Evolutionary conservation across 2,797 vertebrate genomes (phyloP).

Genomic region (Melanitta fusca): DNA sequence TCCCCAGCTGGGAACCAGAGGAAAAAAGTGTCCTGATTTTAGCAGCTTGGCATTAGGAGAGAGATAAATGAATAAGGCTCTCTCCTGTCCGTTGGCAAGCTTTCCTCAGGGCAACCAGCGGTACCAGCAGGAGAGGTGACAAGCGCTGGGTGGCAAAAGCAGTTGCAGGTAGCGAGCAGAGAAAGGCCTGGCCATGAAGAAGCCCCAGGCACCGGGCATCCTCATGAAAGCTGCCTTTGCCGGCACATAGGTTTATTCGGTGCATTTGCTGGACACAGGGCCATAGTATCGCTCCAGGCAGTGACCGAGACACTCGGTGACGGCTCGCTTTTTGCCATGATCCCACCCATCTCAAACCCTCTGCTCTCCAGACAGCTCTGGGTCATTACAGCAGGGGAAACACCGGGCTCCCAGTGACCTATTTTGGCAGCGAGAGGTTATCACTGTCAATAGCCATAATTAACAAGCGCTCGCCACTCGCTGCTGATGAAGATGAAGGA

Average conservation of each 20-base stretch:
- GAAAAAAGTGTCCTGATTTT: background rate
- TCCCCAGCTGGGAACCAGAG: background rate
- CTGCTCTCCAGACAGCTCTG: background rate
- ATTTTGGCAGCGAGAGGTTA: background rate
- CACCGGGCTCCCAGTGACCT: background rate
- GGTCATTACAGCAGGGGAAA: background rate
- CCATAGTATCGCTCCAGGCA: background rate
- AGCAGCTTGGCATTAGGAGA: background rate
- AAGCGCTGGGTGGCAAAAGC: background rate
- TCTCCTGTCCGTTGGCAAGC: background rate
- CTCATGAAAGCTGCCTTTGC: background rate
- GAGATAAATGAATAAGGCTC: background rate
- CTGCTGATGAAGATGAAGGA: background rate
- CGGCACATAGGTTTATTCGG: accelerated
- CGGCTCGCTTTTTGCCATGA: too few relatives aligned
- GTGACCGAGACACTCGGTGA: accelerated
- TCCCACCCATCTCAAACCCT: background rate
- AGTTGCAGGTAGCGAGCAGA: background rate
- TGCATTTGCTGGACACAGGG: background rate
- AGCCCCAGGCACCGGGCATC: background rate
- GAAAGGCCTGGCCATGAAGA: background rate
- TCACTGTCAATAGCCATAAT: background rate
- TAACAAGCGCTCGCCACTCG: background rate
- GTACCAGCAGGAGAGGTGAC: background rate
- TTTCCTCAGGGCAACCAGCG: background rate